Evolutionary conservation across 2,113 vertebrate genomes (phyloP), one percentile per base, ranked within the genome.

Genomic region (Hypocryptadius cinnamomeus): DNA sequence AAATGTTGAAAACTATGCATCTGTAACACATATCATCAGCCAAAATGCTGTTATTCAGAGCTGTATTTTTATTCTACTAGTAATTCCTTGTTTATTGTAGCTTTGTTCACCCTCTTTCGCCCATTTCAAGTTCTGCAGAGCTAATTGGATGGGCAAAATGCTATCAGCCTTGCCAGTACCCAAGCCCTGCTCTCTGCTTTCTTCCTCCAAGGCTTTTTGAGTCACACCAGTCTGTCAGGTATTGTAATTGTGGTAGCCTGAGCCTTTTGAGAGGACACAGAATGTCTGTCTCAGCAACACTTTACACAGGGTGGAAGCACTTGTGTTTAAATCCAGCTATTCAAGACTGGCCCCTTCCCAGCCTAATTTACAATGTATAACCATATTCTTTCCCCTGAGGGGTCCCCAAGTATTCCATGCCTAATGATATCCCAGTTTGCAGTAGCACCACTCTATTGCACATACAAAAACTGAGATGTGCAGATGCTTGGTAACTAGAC

Each of bases 221-320:
- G 27, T 31, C 1, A 0, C 3, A 2, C 21, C 33, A 66, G 21
- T 18, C 24, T 61, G 27, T 17, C 39, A 63, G 35, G 13, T 61
- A 25, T 15, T 71, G 48, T 14, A 53, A 51, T 66, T 66, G 57
- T 68, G 45, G 24, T 20, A 81, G 51, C 48, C 44, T 56, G 37
- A 77, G 53, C 35, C 70, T 79, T 81, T 53, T 79, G 63, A 79
- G 39, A 83, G 40, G 45, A 31, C 3, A 5, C 42, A 39, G 35
- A 37, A 20, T 17, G 10, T 20, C 40, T 76, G 30, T 83, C 85
- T 45, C 59, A 70, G 9, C 33, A 64, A 28, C 12, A 10, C 45
- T 79, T 85, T 72, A 87, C 37, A 40, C 4, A 53, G n/a, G 6
- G 17, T 57, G 10, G 25, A 85, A 65, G 11, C 1, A 1, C 15